A percentile compares a stretch with the other conserved stretches of the same genome.
These are phyloP conservation scores for Oikopleura vanhoeffeni DNA, from an alignment of 23 tunicate genomes.

Conservation along the genomic window DNA sequence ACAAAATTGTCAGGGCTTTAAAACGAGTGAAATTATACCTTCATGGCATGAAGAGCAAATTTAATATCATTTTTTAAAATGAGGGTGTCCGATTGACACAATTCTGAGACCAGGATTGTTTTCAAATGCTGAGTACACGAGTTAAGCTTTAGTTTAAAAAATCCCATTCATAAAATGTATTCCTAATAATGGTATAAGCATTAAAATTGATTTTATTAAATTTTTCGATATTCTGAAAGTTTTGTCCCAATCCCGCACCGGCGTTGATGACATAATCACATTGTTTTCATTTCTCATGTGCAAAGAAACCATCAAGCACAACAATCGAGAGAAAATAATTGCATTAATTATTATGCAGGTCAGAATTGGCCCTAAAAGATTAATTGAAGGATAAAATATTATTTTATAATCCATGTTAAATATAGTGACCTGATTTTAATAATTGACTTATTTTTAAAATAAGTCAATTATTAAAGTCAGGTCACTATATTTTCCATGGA, in stretches of 20 bases:
- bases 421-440: no score
- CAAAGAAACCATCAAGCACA: background rate
- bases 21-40: no score
- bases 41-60: no score
- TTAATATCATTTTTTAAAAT: no score
- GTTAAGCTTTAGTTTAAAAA: background rate
- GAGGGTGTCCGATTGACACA: background rate
- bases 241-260: background rate
- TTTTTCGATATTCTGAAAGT: no score
- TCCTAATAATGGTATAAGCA: constrained; percentile 4
- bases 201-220: background rate
- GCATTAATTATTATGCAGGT: background rate
- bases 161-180: background rate
- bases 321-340: background rate
- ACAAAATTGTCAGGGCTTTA: no score
- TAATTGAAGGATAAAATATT: no score
- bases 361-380: background rate
- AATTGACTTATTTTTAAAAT: no score
- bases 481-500: no score
- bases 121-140: background rate
- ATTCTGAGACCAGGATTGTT: background rate
- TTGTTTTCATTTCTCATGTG: background rate
- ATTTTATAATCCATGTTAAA: no score
- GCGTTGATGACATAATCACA: no score
- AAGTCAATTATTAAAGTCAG: no score